Conservation (phyloP, 2,797 vertebrate genomes). For the Periparus ater region DNA sequence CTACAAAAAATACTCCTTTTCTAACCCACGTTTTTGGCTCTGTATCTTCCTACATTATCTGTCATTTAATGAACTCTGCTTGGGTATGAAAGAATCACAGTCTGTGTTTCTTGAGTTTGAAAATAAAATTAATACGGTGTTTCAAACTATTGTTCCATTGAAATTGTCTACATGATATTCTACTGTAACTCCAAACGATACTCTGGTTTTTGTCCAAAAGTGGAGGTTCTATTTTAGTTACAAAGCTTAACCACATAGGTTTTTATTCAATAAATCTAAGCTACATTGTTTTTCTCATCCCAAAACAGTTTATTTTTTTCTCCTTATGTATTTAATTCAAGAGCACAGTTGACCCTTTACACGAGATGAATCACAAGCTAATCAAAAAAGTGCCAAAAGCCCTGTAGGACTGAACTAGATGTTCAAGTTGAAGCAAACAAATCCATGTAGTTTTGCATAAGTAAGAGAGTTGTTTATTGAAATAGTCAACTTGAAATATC, state of each 20-base stretch:
- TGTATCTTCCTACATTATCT: slow-evolving; percentile 11
- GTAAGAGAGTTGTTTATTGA: not conserved
- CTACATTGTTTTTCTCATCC: not conserved
- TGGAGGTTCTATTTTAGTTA: slow-evolving; percentile 31
- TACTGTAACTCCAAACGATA: slow-evolving; percentile 1
- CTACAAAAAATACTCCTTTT: not conserved
- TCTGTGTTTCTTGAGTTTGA: slow-evolving; percentile 24
- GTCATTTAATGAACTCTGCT: slow-evolving; percentile 4
- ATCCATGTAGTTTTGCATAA: not conserved
- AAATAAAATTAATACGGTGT: slow-evolving; percentile 24
- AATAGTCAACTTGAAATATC: not conserved
- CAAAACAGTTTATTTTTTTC: not conserved
- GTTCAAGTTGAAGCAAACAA: slow-evolving; percentile 8
- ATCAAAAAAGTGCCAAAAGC: slow-evolving; percentile 19
- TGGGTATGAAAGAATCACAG: not conserved
- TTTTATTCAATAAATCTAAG: slow-evolving; percentile 17
- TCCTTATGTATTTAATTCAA: not conserved
- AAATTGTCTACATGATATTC: slow-evolving; percentile 33
- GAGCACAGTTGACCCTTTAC: not conserved
- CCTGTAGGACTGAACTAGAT: not conserved
- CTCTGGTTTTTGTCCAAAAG: slow-evolving; percentile 5
- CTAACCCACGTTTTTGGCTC: not conserved
- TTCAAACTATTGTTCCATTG: slow-evolving; percentile 21
- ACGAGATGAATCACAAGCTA: slow-evolving; percentile 30
- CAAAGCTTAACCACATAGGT: not conserved